Conservation (phyloP, 37 sponge, comb jelly and placozoan species). For the Oscarella lobularis region DNA sequence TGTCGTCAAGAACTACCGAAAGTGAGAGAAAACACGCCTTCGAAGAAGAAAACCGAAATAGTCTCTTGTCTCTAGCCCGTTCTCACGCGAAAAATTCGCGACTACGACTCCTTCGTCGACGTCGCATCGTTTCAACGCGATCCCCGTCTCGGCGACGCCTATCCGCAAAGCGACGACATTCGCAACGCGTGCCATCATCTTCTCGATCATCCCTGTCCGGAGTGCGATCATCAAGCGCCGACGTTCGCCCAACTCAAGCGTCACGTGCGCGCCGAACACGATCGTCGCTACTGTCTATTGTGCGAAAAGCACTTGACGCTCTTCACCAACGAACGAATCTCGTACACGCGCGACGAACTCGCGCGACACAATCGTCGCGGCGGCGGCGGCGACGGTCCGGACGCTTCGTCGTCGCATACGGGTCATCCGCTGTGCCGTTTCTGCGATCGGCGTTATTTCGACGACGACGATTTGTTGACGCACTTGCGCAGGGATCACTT, state of each 20-base stretch:
- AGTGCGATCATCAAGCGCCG: not conserved
- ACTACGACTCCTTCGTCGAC: too few species aligned
- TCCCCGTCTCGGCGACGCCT: too few species aligned
- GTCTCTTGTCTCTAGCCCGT: too few species aligned
- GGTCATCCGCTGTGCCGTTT: constrained; percentile 86
- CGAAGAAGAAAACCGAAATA: too few species aligned
- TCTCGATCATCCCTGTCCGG: constrained; percentile 23
- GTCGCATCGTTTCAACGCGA: too few species aligned
- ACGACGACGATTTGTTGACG: constrained; percentile 56
- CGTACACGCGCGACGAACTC: constrained; percentile 55
- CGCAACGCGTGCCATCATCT: not conserved
- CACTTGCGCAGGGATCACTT: constrained; percentile 76
- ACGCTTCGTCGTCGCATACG: constrained; percentile 27
- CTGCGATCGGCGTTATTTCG: constrained; percentile 70
- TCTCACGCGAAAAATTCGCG: too few species aligned
- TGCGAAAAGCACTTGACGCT: constrained; percentile 59
- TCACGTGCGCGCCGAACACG: constrained; percentile 45
- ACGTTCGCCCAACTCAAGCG: constrained; percentile 26
- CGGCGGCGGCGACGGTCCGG: constrained; percentile 43
- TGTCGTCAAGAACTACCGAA: constrained; percentile 30
- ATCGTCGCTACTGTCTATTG: constrained; percentile 48
- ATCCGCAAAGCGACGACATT: not conserved
- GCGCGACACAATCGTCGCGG: constrained; percentile 28
- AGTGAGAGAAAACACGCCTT: not conserved
- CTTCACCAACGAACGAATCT: constrained; percentile 50